A percentile compares a stretch with the other conserved stretches of the same genome.
phyloP scores from a whole-genome alignment of 2,888 invertebrate genomes.

The Nephrocerus scutellatus region DNA sequence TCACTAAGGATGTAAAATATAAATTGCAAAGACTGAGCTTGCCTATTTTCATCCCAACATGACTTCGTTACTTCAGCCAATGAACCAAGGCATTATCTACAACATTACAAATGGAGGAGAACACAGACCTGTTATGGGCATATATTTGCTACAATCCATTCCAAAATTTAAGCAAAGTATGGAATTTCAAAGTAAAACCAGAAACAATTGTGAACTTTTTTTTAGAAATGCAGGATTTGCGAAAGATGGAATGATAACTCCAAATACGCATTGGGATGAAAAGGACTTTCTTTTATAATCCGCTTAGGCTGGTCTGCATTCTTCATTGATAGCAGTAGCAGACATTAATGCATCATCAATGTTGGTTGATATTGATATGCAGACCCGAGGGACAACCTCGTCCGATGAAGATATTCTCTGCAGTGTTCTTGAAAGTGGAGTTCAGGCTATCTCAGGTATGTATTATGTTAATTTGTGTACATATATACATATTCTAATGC shows the following conservation, averaged over 20 bases:
- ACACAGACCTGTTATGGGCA: no score
- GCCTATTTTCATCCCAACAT: no score
- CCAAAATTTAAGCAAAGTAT: no score
- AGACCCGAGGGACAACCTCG: slow-evolving; percentile 6
- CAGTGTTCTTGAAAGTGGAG: slow-evolving; percentile 6
- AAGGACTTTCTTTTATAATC: slow-evolving; percentile 8
- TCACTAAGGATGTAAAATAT: no score
- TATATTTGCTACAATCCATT: no score
- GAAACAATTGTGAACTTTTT: slow-evolving; percentile 6
- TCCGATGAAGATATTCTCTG: slow-evolving; percentile 14
- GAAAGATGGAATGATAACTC: slow-evolving; percentile 9
- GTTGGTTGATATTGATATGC: slow-evolving; percentile 12
- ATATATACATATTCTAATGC: no score
- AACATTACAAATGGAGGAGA: no score
- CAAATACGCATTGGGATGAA: slow-evolving; percentile 9
- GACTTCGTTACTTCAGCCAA: no score
- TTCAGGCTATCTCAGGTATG: not conserved
- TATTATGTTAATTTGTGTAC: no score
- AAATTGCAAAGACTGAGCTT: no score
- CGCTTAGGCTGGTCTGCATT: slow-evolving; percentile 3
- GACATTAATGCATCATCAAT: slow-evolving; percentile 13
- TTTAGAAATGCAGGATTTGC: slow-evolving; percentile 4
- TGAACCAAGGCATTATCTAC: no score
- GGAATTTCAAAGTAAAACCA: no score
- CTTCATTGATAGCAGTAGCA: slow-evolving; percentile 13